Conservation (phyloP, 2,113 vertebrate species). For the Semnornis frantzii region DNA sequence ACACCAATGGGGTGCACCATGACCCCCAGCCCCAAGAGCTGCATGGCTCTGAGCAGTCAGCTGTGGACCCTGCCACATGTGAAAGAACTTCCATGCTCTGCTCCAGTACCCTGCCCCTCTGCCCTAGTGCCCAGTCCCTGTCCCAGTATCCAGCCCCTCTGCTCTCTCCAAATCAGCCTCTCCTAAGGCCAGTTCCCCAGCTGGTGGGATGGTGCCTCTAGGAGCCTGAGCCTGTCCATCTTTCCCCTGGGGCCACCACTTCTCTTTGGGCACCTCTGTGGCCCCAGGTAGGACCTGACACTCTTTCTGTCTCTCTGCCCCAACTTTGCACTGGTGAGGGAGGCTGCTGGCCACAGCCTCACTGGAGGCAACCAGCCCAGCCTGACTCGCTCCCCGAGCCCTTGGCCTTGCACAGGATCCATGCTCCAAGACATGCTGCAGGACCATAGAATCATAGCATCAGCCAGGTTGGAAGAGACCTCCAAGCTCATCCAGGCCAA, state of each 20-base stretch:
- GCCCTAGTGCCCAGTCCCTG: not conserved
- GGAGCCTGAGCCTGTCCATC: not conserved
- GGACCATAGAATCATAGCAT: not conserved
- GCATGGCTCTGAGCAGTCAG: not conserved
- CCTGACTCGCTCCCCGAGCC: not conserved
- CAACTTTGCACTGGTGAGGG: not conserved
- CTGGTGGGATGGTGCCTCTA: rapidly evolving
- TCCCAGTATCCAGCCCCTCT: not conserved
- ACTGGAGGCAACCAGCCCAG: not conserved
- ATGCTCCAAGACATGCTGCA: rapidly evolving
- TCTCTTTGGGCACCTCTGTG: not conserved
- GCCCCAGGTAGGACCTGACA: not conserved
- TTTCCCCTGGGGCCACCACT: not conserved
- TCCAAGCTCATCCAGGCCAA: too few species aligned
- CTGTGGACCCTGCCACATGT: rapidly evolving
- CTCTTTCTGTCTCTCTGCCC: not conserved
- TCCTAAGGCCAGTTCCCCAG: not conserved
- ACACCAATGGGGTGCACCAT: not conserved
- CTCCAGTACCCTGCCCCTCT: not conserved
- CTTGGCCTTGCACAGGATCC: not conserved
- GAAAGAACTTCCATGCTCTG: rapidly evolving
- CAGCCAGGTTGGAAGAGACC: too few species aligned
- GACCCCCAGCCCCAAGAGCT: not conserved
- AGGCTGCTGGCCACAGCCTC: too few species aligned
- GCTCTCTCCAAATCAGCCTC: not conserved